Conservation (phyloP, 2,797 vertebrate genomes). For the Lithobates sylvaticus region DNA sequence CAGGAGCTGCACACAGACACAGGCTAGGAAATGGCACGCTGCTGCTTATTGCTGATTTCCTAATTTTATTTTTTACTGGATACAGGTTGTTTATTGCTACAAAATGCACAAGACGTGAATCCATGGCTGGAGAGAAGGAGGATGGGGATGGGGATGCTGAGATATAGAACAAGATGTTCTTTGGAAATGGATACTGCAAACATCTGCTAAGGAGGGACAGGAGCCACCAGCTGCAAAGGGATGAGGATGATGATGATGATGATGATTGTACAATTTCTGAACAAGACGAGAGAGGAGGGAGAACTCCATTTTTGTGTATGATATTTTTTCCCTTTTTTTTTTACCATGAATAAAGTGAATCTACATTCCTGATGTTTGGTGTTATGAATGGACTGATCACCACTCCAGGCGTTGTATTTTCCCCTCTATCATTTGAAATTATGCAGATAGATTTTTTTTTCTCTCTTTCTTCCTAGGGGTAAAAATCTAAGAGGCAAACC, state of each 20-base stretch:
- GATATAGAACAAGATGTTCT: constrained; percentile 67
- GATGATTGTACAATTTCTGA: constrained; percentile 60
- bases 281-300: constrained; percentile 67
- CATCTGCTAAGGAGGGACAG: constrained; percentile 15
- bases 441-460: constrained; percentile 69
- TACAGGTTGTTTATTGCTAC: constrained; percentile 77
- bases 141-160: constrained; percentile 74
- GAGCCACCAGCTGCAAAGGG: constrained; percentile 52
- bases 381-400: constrained; percentile 64
- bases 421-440: constrained; percentile 69
- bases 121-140: constrained; percentile 78
- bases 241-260: constrained; percentile 59
- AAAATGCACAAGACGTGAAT: constrained; percentile 74
- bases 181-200: constrained; percentile 63
- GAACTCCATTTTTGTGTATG: constrained; percentile 60
- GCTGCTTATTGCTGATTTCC: constrained; percentile 45
- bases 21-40: constrained; percentile 68
- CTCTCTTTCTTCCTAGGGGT: constrained; percentile 67
- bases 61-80: constrained; percentile 67
- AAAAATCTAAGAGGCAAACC: constrained; percentile 66
- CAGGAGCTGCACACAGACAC: constrained; percentile 73
- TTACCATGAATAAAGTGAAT: constrained; percentile 76
- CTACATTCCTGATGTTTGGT: constrained; percentile 68
- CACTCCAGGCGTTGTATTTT: constrained; percentile 56
- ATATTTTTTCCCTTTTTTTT: constrained; percentile 57